Evolutionary conservation across 2,888 invertebrate species (phyloP).

Genomic region (Odontomyia ornata): DNA sequence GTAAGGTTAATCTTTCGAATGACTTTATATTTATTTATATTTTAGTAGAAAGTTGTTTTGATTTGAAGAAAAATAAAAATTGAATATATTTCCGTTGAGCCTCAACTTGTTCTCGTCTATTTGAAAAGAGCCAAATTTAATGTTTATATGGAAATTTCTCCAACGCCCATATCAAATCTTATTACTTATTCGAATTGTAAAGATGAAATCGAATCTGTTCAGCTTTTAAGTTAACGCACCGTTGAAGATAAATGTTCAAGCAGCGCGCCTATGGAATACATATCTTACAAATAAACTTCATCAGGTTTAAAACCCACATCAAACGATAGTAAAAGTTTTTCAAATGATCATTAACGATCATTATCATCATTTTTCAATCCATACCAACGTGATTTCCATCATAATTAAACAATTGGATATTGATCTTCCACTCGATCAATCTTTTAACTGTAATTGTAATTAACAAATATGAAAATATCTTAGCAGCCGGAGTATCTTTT

Average conservation of each 20-base stretch:
- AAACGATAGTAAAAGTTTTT: background rate
- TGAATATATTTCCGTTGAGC: background rate
- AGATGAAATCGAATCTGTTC: too few relatives aligned
- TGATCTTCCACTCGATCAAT: background rate
- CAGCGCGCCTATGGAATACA: too few relatives aligned
- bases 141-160: background rate
- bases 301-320: background rate
- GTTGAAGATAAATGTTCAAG: too few relatives aligned
- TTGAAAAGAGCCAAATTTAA: background rate
- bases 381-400: background rate
- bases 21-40: background rate
- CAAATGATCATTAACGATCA: background rate
- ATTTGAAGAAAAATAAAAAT: too few relatives aligned
- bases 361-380: slow-evolving; percentile 6
- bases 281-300: background rate
- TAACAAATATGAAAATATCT: too few relatives aligned
- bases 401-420: slow-evolving; percentile 8
- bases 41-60: background rate
- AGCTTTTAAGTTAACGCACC: too few relatives aligned
- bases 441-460: background rate
- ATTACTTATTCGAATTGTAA: too few relatives aligned
- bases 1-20: background rate
- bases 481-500: too few relatives aligned
- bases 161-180: background rate
- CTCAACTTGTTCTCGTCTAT: background rate